Percentiles rank a stretch among this genome's conserved stretches.
Conservation (phyloP, 2,113 vertebrate species). For the Odobenus rosmarus region DNA sequence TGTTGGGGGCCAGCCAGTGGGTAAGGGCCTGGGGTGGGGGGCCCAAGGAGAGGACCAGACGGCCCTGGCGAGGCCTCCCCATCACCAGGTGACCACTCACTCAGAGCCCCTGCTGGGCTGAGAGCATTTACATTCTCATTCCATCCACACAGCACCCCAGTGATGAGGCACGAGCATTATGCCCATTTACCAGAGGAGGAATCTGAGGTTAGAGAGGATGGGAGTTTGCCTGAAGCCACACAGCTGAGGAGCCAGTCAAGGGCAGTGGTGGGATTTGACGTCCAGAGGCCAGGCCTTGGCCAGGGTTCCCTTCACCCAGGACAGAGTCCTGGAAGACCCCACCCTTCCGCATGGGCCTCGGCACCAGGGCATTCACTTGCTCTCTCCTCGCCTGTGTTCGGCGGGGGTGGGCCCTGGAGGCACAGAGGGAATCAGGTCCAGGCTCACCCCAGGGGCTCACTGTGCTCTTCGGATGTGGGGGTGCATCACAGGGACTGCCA, state of each 20-base stretch:
- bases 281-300: background rate
- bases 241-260: background rate
- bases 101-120: background rate
- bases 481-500: background rate
- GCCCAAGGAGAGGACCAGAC: rapidly evolving
- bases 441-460: too few relatives aligned
- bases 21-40: background rate
- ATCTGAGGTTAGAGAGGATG: background rate
- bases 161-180: rapidly evolving
- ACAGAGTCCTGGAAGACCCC: background rate
- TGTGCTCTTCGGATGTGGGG: background rate
- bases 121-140: background rate
- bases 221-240: background rate
- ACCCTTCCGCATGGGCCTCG: rapidly evolving
- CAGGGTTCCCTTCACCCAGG: too few relatives aligned
- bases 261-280: background rate
- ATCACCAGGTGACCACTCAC: rapidly evolving
- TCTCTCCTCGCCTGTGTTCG: rapidly evolving
- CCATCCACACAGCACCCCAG: too few relatives aligned
- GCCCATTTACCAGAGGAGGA: background rate
- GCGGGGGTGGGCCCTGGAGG: background rate
- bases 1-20: background rate
- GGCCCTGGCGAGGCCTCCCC: background rate
- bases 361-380: rapidly evolving
- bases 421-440: background rate